Conservation (phyloP, 2,113 vertebrate genomes). For the Oryzias celebensis region DNA sequence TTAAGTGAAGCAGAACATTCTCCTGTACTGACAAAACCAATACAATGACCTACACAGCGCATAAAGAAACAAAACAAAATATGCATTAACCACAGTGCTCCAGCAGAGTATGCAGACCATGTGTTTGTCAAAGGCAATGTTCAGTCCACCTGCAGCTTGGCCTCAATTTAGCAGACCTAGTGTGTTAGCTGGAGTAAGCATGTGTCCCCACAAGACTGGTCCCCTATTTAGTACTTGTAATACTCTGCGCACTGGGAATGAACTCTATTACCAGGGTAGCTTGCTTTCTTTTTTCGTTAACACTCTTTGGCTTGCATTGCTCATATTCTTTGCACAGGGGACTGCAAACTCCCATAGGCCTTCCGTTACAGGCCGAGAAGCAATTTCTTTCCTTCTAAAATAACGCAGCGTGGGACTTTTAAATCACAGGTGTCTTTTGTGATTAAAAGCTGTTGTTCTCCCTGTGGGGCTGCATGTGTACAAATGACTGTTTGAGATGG, state of each 20-base stretch:
- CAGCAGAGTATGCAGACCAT: conserved; percentile 28
- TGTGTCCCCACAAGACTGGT: conserved; percentile 26
- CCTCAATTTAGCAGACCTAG: conserved; percentile 44
- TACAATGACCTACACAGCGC: conserved; percentile 35
- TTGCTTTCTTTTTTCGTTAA: conserved; percentile 32
- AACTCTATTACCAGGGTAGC: conserved; percentile 61
- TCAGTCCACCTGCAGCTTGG: conserved; percentile 41
- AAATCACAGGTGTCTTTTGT: conserved; percentile 42
- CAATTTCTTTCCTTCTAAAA: conserved; percentile 51
- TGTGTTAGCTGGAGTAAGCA: conserved; percentile 42
- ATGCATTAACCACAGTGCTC: conserved; percentile 31
- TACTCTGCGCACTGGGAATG: conserved; percentile 57
- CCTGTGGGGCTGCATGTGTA: conserved; percentile 13
- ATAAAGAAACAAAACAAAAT: conserved; percentile 13
- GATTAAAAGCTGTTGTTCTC: conserved; percentile 52
- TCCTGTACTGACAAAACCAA: conserved; percentile 45
- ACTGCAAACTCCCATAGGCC: conserved; percentile 42
- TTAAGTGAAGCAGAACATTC: conserved; percentile 36
- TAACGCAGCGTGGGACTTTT: conserved; percentile 30
- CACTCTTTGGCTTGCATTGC: conserved; percentile 36
- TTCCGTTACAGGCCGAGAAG: conserved; percentile 32
- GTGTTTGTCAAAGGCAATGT: conserved; percentile 35
- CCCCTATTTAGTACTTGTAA: conserved; percentile 59
- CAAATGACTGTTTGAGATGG: conserved; percentile 1
- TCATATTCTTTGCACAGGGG: conserved; percentile 56